Percentiles rank a stretch among this genome's conserved stretches.
These are phyloP conservation scores for Agrochola lychnidis DNA, from an alignment of 2,888 invertebrate genomes.

Conservation along the genomic window DNA sequence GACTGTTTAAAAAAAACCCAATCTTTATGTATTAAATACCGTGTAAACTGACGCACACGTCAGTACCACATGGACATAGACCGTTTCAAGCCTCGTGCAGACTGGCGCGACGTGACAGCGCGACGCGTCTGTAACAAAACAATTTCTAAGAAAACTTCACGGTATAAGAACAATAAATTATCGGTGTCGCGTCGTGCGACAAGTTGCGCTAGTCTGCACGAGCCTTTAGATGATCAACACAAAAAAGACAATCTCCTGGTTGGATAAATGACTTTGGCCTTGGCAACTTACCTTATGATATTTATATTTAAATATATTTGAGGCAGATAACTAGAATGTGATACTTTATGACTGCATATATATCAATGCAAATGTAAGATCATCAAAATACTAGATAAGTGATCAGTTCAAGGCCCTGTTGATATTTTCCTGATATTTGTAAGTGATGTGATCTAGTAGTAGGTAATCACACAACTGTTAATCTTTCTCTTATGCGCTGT, in stretches of 20 bases:
- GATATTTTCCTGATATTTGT: constrained; percentile 23
- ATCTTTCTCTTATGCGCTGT: neutral
- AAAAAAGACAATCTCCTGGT: constrained; percentile 27
- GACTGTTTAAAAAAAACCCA: neutral
- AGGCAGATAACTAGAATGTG: constrained; percentile 14
- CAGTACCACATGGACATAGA: neutral
- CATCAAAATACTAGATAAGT: constrained; percentile 29
- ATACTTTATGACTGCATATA: constrained; percentile 12
- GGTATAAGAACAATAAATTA: no score
- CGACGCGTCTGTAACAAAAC: no score
- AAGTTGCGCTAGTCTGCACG: no score
- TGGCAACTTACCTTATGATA: constrained; percentile 9
- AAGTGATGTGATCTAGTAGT: neutral
- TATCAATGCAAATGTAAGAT: constrained; percentile 35
- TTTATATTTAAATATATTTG: constrained; percentile 17
- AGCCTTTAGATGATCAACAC: neutral
- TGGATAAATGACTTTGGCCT: constrained; percentile 32
- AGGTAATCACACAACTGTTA: neutral
- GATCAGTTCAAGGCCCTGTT: constrained; percentile 22
- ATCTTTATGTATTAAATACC: neutral
- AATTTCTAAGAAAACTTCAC: no score
- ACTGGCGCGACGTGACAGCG: no score
- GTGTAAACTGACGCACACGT: neutral
- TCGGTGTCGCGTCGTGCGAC: no score
- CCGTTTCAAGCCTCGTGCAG: neutral